Evolutionary conservation across 1,140 invertebrate species (phyloP).

Genomic region (Caenorhabditis inopinata): DNA sequence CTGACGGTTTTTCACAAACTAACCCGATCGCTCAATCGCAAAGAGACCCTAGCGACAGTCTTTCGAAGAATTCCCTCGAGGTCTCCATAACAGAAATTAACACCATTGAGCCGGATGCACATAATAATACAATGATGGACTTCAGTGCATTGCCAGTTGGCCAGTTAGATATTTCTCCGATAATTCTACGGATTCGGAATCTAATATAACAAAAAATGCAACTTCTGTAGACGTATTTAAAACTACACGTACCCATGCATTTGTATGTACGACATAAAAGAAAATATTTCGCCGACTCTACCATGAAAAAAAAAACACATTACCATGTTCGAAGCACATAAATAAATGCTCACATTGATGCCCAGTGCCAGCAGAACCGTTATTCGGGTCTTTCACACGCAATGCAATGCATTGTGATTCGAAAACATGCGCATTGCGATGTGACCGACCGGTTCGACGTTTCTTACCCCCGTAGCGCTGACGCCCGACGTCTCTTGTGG

Average conservation of each 20-base stretch:
- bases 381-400: neutral
- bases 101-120: neutral
- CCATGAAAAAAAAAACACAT: neutral
- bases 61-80: too few species aligned
- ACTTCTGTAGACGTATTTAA: too few species aligned
- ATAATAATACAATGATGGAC: too few species aligned
- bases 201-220: too few species aligned
- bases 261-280: too few species aligned
- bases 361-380: neutral
- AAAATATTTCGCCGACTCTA: too few species aligned
- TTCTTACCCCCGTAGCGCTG: neutral
- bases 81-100: too few species aligned
- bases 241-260: too few species aligned
- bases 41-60: neutral
- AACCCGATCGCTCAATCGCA: neutral
- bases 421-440: slow-evolving; percentile 27
- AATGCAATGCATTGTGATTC: neutral
- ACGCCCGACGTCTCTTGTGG: neutral
- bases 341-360: neutral
- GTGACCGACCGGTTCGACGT: slow-evolving; percentile 31
- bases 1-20: neutral
- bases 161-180: neutral
- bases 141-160: too few species aligned
- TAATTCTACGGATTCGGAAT: neutral
- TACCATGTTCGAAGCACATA: neutral